Percentiles rank a stretch among this genome's conserved stretches.
Conservation (phyloP, 2,113 vertebrate genomes). For the Trogon melanurus region DNA sequence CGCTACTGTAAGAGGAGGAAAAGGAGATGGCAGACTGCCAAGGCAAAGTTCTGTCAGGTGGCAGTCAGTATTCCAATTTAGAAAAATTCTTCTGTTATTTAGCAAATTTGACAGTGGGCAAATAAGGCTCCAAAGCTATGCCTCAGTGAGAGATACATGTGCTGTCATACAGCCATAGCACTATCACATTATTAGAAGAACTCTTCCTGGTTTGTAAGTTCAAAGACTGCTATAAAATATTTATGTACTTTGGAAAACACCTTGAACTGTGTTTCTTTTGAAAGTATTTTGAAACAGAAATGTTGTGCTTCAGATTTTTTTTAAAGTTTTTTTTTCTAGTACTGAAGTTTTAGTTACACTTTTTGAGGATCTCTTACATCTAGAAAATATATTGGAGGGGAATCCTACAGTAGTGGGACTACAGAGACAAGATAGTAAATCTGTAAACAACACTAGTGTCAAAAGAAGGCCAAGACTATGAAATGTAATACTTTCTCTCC, state of each 20-base stretch:
- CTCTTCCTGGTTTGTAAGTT: background rate
- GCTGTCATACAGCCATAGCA: background rate
- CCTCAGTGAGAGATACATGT: background rate
- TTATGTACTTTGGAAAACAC: background rate
- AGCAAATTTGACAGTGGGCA: background rate
- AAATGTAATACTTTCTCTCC: background rate
- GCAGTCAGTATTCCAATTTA: background rate
- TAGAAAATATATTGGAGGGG: background rate
- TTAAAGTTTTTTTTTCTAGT: background rate
- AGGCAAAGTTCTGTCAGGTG: background rate
- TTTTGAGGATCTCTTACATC: background rate
- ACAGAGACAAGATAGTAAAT: background rate
- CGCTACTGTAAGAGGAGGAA: background rate
- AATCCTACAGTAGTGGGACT: background rate
- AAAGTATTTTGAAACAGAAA: background rate
- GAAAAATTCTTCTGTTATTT: background rate
- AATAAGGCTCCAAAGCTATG: background rate
- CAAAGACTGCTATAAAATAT: conserved; percentile 8
- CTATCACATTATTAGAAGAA: background rate
- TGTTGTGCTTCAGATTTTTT: background rate
- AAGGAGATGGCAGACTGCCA: background rate
- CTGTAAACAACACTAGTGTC: background rate
- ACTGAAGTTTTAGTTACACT: background rate
- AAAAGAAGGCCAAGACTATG: background rate
- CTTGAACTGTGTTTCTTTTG: background rate